Evolutionary conservation across 2,888 invertebrate species (phyloP), one percentile per base, ranked within the genome.

Genomic region (Sinohyriopsis cumingii): DNA sequence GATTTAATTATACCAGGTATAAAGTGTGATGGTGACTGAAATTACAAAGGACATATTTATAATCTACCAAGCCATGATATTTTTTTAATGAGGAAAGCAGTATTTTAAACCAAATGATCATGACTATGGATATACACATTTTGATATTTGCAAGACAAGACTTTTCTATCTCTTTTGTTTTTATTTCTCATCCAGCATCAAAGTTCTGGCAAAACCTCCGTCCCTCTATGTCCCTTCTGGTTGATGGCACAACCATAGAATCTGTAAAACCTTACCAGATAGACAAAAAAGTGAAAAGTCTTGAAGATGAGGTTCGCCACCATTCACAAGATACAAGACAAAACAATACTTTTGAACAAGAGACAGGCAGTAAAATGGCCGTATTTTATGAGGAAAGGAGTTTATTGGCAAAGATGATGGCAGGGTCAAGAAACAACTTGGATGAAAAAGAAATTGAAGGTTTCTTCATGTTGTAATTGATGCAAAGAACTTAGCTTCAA

Each of bases 241-340:
- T 75, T n/a, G 77, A 77, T 62, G 75, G 77, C 53, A 77, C 77
- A 15, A 71, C 77, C 19, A 77, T 77, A 60, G 77, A 77, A 69
- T 73, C 73, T 62, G 65, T 77, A 68, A 73, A 67, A 59, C 55
- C 69, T 25, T 63, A 64, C 67, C 45, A 12, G 45, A 15, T 45
- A 12, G 15, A 45, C 45, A 45, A 45, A 45, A 45, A 15, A 45
- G 9, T 3, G 2, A 45, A 45, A 45, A 45, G 3, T 45, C 45
- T 45, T 45, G 15, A 45, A 45, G 45, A 12, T 45, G 12, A 45
- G 3, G 45, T 45, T 15, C 15, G 59, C 15, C 64, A 61, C 45
- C 71, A 75, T 57, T 69, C 53, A 54, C 54, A 57, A 20, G 65
- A 72, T 45, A 45, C 45, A 45, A 45, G 45, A 12, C 45, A 45